Base-by-base conservation (phyloP, 2,113 vertebrate genomes). In the Nanger granti region DNA sequence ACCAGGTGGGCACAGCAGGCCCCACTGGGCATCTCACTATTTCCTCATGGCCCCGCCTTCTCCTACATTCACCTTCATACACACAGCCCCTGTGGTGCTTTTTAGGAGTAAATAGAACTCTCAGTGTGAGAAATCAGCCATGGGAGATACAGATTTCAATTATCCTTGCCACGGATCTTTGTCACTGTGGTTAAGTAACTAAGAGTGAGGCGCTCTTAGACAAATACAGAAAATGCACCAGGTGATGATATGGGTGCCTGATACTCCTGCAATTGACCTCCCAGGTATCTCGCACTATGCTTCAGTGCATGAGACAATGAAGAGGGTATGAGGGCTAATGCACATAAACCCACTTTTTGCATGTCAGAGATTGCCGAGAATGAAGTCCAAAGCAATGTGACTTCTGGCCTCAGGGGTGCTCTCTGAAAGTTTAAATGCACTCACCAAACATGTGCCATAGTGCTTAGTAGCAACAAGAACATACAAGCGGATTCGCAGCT, bases 291-390 rank as follows among this genome's bases (percentile, higher is more conserved):
- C 7, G 12, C 47, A 57, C 31, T 47, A 57, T 31, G 18, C 20
- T 12, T 80, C 22, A 57, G n/a, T 10, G 12, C 1, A 18, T 2
- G 3, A 62, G 52, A 2, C 26, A 13, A 8, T 24, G 24, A 52
- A 26, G 8, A 29, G 20, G 3, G 29, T 5, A 13, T 29, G 26
- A 60, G 26, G n/a, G 54, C 20, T 15, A 20, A 34, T 8, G 24
- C 24, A 22, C 0, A 0, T n/a, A 57, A 80, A 54, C 8, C 41
- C 0, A 2, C 8, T 80, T 66, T 66, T 34, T 69, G 49, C 7
- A 7, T 17, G 57, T 47, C 73, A 47, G 93, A 55, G 41, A 15
- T 12, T 20, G 18, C 7, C 15, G 15, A 85, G 60, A 37, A 34
- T 17, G 31, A 7, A 89, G 37, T 66, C 34, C 37, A 59, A 96